A percentile compares a stretch with the other conserved stretches of the same genome.
These are phyloP conservation scores for Tetragnatha montana DNA, from an alignment of 2,888 invertebrate genomes.

Conservation along the genomic window DNA sequence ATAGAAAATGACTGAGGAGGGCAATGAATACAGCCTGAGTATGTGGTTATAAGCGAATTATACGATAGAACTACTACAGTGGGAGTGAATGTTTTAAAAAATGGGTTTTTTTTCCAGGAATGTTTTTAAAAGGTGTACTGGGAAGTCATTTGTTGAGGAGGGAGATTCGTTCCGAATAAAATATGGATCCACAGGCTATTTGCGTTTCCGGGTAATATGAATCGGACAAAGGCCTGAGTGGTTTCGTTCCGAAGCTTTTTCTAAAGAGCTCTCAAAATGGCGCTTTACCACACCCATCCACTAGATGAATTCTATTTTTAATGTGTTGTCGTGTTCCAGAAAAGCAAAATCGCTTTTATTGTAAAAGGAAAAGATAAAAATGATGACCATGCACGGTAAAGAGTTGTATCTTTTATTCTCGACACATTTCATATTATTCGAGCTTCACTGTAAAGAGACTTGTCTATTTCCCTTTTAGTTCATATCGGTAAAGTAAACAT, in stretches of 20 bases:
- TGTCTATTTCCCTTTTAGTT: too few relatives aligned
- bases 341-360: not conserved
- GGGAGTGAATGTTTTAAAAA: constrained; percentile 9
- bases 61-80: not conserved
- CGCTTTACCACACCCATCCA: not conserved
- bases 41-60: not conserved
- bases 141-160: constrained; percentile 8
- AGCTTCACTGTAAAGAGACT: too few relatives aligned
- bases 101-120: too few relatives aligned
- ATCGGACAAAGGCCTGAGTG: not conserved
- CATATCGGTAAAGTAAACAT: too few relatives aligned
- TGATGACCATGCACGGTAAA: too few relatives aligned
- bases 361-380: not conserved
- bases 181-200: not conserved
- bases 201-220: constrained; percentile 17
- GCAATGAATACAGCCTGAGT: not conserved
- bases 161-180: constrained; percentile 11
- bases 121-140: not conserved
- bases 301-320: not conserved
- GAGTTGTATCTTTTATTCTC: too few relatives aligned
- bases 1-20: not conserved
- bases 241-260: not conserved
- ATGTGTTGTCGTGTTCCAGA: not conserved
- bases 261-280: not conserved
- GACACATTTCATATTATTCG: too few relatives aligned